Evolutionary conservation across 2,113 vertebrate species (phyloP), one percentile per base, ranked within the genome.

Genomic region (Puffinus mauretanicus): DNA sequence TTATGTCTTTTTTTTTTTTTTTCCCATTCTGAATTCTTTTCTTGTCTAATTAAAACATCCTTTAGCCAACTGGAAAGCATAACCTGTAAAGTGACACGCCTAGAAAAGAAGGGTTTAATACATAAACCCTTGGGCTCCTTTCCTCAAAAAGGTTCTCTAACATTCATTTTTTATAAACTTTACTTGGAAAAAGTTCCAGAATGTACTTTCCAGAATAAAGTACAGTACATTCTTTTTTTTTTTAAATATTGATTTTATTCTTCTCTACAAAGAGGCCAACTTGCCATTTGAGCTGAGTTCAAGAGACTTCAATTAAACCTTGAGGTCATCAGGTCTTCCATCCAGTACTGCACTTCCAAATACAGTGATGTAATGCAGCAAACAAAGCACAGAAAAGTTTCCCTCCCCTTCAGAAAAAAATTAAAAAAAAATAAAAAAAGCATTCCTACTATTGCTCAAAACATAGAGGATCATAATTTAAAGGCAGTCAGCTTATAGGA

Each of bases 291-390:
- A 93, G 30, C 64, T 90, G 81, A 76, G n/a, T 95, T 61, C 69
- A 83, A 38, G 65, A 95, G 72, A 38, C 29, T 94, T 76, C 67
- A 97, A 64, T 92, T 94, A 94, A 97, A 93, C 38, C 80, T 95
- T 66, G 30, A 93, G 85, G 64, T 40, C 38, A 66, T 62, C 22
- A 76, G 25, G 13, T 84, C 52, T 77, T 95, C 36, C 75, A 61
- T 73, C 10, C 26, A 78, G 72, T 58, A 66, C 30, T 65, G 26
- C 13, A 79, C 80, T 95, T 94, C 64, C 57, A 91, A 94, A 81
- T 75, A 70, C 6, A 64, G 24, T 52, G 22, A 60, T n/a, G 19
- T 11, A 76, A 36, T 72, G 69, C 27, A 71, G 32, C 52, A 88
- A 86, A 90, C 0, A 2, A 86, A 86, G 16, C 4, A 44, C 8